Conservation (phyloP, 2,888 invertebrate species). For the Agonopterix subpropinquella region DNA sequence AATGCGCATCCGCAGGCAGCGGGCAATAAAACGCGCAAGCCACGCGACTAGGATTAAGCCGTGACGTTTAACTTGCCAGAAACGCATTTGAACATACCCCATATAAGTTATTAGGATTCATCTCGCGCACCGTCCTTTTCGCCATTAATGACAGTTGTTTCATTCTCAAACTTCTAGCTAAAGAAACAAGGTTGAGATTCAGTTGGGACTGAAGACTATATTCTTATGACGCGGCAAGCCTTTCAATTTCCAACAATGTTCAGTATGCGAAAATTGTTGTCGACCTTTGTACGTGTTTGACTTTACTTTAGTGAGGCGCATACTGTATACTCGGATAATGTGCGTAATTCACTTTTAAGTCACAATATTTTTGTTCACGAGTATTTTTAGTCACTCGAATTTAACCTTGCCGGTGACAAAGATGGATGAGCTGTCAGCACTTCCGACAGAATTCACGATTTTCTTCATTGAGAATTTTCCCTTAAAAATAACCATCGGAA, state of each 20-base stretch:
- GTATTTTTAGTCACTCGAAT: background rate
- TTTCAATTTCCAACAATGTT: slow-evolving; percentile 57
- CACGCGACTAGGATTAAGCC: slow-evolving; percentile 23
- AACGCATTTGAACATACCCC: slow-evolving; percentile 31
- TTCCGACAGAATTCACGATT: background rate
- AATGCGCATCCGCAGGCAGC: slow-evolving; percentile 7
- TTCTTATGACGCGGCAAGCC: slow-evolving; percentile 39
- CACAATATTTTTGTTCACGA: background rate
- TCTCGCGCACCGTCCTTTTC: slow-evolving; percentile 27
- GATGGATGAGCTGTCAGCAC: no score
- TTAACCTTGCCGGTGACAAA: background rate
- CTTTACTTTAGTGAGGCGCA: slow-evolving; percentile 15
- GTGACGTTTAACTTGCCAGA: slow-evolving; percentile 19
- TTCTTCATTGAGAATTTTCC: background rate
- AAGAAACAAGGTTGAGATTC: slow-evolving; percentile 18
- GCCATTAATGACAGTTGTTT: slow-evolving; percentile 2
- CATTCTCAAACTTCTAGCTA: slow-evolving; percentile 1
- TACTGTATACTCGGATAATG: background rate
- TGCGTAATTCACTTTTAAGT: background rate
- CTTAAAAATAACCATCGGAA: background rate
- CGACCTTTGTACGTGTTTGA: slow-evolving; percentile 52
- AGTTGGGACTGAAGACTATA: slow-evolving; percentile 10
- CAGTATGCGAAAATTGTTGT: slow-evolving; percentile 59
- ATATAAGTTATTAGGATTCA: slow-evolving; percentile 47
- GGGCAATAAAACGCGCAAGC: slow-evolving; percentile 22